These are phyloP conservation scores for Limenitis camilla DNA, from an alignment of 2,888 invertebrate genomes.

Conservation along the genomic window DNA sequence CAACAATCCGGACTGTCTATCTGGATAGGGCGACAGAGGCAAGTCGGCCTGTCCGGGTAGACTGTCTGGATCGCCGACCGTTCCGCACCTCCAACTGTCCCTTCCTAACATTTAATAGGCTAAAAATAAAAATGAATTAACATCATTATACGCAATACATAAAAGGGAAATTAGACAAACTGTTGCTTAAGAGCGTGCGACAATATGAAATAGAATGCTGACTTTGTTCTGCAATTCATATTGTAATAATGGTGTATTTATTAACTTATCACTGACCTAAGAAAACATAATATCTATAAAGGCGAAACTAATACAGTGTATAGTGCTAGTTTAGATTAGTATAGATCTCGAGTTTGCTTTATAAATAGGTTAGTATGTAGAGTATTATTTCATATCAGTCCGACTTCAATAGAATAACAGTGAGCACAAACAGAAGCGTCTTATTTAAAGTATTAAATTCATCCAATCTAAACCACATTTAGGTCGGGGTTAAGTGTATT, in stretches of 20 bases:
- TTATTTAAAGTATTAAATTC: conserved; percentile 18
- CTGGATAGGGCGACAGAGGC: conserved; percentile 44
- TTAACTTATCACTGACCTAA: conserved; percentile 5
- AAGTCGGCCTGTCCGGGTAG: conserved; percentile 68
- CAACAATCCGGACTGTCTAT: conserved; percentile 43
- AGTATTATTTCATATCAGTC: background rate
- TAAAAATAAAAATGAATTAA: background rate
- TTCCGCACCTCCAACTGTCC: conserved; percentile 2
- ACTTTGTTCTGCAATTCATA: conserved; percentile 22
- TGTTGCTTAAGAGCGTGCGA: conserved; percentile 26
- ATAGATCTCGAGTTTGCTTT: background rate
- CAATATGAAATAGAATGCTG: conserved; percentile 21
- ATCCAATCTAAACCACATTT: conserved; percentile 24
- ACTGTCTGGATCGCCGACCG: conserved; percentile 47
- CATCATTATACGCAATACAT: conserved; percentile 1
- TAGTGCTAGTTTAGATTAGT: background rate
- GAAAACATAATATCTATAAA: background rate
- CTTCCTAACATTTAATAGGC: background rate
- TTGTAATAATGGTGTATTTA: conserved; percentile 19
- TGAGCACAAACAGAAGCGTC: conserved; percentile 19
- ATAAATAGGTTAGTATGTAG: background rate
- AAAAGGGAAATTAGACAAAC: conserved; percentile 8
- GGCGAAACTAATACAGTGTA: background rate
- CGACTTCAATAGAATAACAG: conserved; percentile 4
- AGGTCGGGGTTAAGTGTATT: conserved; percentile 22